Percentiles rank a stretch among this genome's conserved stretches.
Evolutionary conservation across 1,140 invertebrate species (phyloP).

Genomic region (Eupristina koningsbergeri): DNA sequence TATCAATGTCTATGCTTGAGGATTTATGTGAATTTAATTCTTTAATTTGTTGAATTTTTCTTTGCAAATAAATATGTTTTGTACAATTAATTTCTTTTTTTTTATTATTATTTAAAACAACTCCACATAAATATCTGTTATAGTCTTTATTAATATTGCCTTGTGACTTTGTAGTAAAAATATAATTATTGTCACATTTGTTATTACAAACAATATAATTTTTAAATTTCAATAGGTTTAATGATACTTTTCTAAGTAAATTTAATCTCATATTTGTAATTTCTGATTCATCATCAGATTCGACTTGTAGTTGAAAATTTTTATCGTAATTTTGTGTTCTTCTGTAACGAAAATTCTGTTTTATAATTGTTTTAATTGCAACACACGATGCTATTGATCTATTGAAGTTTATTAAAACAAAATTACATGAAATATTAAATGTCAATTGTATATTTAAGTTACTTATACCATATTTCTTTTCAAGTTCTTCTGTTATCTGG

Average conservation of each 20-base stretch:
- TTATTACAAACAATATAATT: slow-evolving; percentile 55
- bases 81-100: slow-evolving; percentile 69
- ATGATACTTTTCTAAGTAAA: slow-evolving; percentile 65
- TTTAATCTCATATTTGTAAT: slow-evolving; percentile 64
- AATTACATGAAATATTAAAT: slow-evolving; percentile 30
- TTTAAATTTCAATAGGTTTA: slow-evolving; percentile 66
- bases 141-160: slow-evolving; percentile 55
- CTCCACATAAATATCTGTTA: slow-evolving; percentile 68
- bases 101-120: slow-evolving; percentile 71
- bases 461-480: background rate
- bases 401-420: slow-evolving; percentile 53
- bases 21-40: slow-evolving; percentile 71
- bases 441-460: background rate
- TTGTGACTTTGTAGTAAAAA: slow-evolving; percentile 72
- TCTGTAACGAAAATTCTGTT: slow-evolving; percentile 55
- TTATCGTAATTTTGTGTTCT: slow-evolving; percentile 40
- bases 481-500: slow-evolving; percentile 3
- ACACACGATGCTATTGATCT: slow-evolving; percentile 52
- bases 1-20: slow-evolving; percentile 56
- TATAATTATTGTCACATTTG: slow-evolving; percentile 56
- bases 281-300: slow-evolving; percentile 59
- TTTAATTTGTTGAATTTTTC: slow-evolving; percentile 56
- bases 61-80: slow-evolving; percentile 65
- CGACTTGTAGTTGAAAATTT: slow-evolving; percentile 53
- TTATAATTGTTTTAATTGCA: slow-evolving; percentile 55